Evolutionary conservation across 1,140 invertebrate genomes (phyloP), one percentile per base, ranked within the genome.

Genomic region (Metaphire vulgaris): DNA sequence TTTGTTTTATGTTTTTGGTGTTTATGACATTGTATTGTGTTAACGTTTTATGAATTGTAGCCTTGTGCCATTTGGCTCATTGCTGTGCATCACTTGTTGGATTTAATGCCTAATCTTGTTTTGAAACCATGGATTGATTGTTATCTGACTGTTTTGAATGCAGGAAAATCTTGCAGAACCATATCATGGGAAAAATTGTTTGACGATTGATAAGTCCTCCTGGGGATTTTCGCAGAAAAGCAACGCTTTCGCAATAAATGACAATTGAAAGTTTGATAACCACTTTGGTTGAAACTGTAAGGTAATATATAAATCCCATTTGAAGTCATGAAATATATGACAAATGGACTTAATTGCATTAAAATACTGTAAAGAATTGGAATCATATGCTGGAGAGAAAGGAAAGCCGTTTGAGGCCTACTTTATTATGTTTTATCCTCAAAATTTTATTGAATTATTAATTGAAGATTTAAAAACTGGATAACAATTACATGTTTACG

Each of bases 201-300:
- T 97, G 88, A 96, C 94, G 0, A 85, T 98, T 33, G 96, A 98
- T 82, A 90, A 88, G 78, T 81, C 87, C 16, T 95, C 93, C 0
- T 98, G 95, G 80, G 80, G 77, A 16, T 82, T 71, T n/a, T 78
- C 67, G 80, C 30, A 89, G 92, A 80, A 90, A 92, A 81, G 90
- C 92, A 26, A 84, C 84, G 15, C 78, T 95, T 0, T 79, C 84
- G n/a, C 91, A 95, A 81, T 92, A 91, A 78, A 83, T 92, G 30
- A 90, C 89, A 21, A 89, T 89, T 1, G 81, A 90, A 69, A 89
- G 93, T 76, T 84, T 97, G 1, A 84, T 96, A 0, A 87, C 87
- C 74, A 89, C 91, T 81, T 83, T 96, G 14, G 90, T 91, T 0
- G 85, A 89, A 74, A 94, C 93, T 1, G 90, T 96, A 33, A 75